phyloP scores from a whole-genome alignment of 2,113 vertebrate genomes.

The Bubo scandiacus region DNA sequence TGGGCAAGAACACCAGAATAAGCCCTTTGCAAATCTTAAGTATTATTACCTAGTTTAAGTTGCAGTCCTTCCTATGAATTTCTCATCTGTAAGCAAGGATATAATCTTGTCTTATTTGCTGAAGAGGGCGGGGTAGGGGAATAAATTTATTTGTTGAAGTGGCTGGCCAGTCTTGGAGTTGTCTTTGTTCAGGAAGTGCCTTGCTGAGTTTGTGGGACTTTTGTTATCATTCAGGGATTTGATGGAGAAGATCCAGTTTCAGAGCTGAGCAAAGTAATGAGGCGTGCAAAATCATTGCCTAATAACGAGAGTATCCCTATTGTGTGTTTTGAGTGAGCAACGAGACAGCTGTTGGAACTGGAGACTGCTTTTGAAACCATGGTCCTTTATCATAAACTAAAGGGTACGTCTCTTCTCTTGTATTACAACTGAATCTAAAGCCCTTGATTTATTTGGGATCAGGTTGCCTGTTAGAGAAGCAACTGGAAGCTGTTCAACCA shows the following conservation, averaged over 20 bases:
- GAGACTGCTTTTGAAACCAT: background rate
- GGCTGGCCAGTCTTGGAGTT: background rate
- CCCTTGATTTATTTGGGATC: background rate
- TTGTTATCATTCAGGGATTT: background rate
- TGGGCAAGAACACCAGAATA: background rate
- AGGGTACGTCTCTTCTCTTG: background rate
- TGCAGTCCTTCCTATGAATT: background rate
- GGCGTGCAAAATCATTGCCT: rapidly evolving
- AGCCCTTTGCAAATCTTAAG: background rate
- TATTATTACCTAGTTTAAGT: background rate
- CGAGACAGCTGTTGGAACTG: background rate
- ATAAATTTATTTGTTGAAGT: background rate
- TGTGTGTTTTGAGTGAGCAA: background rate
- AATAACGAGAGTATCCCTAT: background rate
- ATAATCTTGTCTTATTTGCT: background rate
- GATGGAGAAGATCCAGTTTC: background rate
- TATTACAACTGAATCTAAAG: background rate
- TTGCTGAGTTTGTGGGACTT: background rate
- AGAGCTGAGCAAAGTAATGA: background rate
- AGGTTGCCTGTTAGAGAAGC: background rate
- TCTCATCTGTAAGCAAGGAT: background rate
- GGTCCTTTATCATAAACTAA: background rate
- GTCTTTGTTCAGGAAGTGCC: background rate
- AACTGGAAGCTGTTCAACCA: background rate
- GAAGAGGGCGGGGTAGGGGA: background rate